These are phyloP conservation scores for Ephydatia muelleri DNA, from an alignment of 37 sponge, comb jelly and placozoan species.

Conservation along the genomic window DNA sequence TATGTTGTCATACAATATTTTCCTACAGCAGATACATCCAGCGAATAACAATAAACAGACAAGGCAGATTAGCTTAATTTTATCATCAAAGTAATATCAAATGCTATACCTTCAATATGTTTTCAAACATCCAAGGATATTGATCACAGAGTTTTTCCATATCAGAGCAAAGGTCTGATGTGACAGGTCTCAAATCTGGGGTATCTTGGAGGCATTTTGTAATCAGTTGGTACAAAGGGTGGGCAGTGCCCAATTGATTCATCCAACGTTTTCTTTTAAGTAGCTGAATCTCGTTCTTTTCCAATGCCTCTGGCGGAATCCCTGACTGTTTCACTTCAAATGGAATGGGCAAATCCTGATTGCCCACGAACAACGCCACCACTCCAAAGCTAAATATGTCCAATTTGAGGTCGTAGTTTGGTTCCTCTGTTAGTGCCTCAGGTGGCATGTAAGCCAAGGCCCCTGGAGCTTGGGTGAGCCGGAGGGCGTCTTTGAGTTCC, in stretches of 20 bases:
- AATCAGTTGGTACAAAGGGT: not conserved
- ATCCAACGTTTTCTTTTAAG: not conserved
- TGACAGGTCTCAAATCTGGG: not conserved
- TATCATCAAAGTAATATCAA: too few relatives aligned
- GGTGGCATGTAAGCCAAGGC: slow-evolving; percentile 8
- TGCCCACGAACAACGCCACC: not conserved
- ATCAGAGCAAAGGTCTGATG: not conserved
- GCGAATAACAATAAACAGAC: too few relatives aligned
- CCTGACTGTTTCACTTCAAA: not conserved
- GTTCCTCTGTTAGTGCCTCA: not conserved
- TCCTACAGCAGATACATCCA: too few relatives aligned
- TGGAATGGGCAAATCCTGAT: not conserved
- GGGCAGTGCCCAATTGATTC: not conserved
- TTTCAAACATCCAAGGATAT: not conserved
- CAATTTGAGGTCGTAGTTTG: slow-evolving; percentile 4
- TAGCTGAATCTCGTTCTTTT: not conserved
- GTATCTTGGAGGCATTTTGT: not conserved
- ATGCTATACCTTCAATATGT: not conserved
- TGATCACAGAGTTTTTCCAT: not conserved
- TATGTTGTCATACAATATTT: too few relatives aligned
- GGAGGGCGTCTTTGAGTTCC: not conserved
- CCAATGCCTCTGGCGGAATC: not conserved
- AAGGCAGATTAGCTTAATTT: too few relatives aligned
- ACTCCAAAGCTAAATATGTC: not conserved
- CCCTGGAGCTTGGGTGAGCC: not conserved